Conservation (phyloP, 2,113 vertebrate species). For the Aramus guarauna region DNA sequence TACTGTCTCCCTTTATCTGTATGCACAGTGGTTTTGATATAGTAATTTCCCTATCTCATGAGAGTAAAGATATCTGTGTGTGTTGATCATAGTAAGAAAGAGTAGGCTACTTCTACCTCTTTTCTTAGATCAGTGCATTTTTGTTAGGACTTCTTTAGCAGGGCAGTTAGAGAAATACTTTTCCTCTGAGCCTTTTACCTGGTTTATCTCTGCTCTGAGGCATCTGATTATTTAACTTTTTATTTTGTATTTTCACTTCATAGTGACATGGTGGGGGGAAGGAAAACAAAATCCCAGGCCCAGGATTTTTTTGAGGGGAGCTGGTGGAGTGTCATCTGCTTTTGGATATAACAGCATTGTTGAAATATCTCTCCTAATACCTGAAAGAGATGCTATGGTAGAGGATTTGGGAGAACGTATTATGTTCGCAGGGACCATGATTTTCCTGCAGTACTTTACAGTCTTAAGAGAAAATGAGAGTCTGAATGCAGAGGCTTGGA, state of each 20-base stretch:
- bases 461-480: not conserved
- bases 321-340: not conserved
- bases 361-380: not conserved
- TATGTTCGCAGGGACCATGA: not conserved
- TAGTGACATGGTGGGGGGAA: accelerated
- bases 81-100: not conserved
- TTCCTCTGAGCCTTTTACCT: not conserved
- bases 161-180: not conserved
- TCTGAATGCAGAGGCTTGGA: not conserved
- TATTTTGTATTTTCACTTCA: not conserved
- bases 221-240: not conserved
- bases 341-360: accelerated
- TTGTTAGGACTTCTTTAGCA: not conserved
- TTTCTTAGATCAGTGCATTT: not conserved
- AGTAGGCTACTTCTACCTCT: not conserved
- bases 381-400: not conserved
- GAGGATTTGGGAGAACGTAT: not conserved
- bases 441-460: not conserved
- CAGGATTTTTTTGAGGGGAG: not conserved
- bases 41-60: not conserved
- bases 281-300: not conserved
- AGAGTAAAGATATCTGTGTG: not conserved
- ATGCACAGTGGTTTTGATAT: not conserved
- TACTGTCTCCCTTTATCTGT: not conserved
- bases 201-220: not conserved